Conservation (phyloP, 2,113 vertebrate genomes). For the Peromyscus leucopus region DNA sequence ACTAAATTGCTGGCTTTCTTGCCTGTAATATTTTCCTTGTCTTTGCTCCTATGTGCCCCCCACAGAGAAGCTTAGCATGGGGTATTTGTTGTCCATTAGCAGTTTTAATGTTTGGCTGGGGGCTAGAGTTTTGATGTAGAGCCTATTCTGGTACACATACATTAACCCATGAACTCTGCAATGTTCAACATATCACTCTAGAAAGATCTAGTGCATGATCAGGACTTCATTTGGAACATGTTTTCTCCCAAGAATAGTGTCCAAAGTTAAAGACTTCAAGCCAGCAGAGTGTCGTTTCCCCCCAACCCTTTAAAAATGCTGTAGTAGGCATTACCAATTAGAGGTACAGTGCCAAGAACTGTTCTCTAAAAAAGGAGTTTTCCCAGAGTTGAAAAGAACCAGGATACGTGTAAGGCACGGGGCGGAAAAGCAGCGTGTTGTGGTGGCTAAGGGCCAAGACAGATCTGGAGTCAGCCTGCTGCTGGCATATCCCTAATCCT, state of each 20-base stretch:
- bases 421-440: background rate
- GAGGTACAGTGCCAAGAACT: background rate
- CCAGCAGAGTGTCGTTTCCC: background rate
- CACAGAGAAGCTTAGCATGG: slow-evolving; percentile 39
- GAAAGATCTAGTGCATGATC: slow-evolving; percentile 36
- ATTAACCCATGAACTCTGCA: slow-evolving; percentile 52
- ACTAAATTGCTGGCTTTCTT: slow-evolving; percentile 31
- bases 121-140: slow-evolving; percentile 42
- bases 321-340: background rate
- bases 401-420: background rate
- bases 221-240: background rate
- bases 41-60: background rate
- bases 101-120: slow-evolving; percentile 40
- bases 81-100: slow-evolving; percentile 14
- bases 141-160: background rate
- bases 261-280: slow-evolving; percentile 40
- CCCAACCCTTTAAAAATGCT: slow-evolving; percentile 10
- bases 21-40: background rate
- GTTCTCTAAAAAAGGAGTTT: background rate
- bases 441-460: background rate
- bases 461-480: background rate
- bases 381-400: background rate
- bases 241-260: slow-evolving; percentile 25
- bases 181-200: slow-evolving; percentile 15
- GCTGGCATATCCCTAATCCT: background rate